Percentiles rank a stretch among this genome's conserved stretches.
Evolutionary conservation across 2,113 vertebrate genomes (phyloP).

Genomic region (Nycticryphes semicollaris): DNA sequence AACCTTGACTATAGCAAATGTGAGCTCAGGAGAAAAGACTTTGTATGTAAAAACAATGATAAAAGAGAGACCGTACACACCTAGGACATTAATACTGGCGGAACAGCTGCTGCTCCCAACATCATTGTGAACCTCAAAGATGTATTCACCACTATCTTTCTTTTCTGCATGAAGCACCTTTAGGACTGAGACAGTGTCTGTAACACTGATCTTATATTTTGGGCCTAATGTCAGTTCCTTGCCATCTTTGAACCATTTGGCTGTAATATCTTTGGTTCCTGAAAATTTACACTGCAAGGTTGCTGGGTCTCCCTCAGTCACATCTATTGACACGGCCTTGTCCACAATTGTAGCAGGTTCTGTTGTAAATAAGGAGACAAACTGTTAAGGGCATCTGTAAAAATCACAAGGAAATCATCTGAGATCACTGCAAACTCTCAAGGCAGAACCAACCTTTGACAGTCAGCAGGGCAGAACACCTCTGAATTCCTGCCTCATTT

Average conservation of each 20-base stretch:
- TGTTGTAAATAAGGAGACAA: slow-evolving; percentile 74
- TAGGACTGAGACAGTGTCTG: slow-evolving; percentile 87
- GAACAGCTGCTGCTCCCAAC: slow-evolving; percentile 89
- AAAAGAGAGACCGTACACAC: slow-evolving; percentile 78
- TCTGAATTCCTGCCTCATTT: slow-evolving; percentile 95
- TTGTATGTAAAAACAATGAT: background rate
- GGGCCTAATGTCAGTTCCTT: slow-evolving; percentile 85
- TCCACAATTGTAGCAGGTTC: slow-evolving; percentile 93
- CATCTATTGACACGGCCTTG: slow-evolving; percentile 91
- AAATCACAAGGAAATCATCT: background rate
- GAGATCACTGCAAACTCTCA: background rate
- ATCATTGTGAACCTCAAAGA: slow-evolving; percentile 93
- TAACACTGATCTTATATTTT: slow-evolving; percentile 89
- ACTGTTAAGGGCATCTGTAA: background rate
- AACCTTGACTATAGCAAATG: background rate
- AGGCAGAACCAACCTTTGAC: slow-evolving; percentile 91
- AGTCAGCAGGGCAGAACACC: slow-evolving; percentile 86
- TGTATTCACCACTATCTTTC: slow-evolving; percentile 88
- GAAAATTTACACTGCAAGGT: slow-evolving; percentile 92
- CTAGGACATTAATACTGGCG: slow-evolving; percentile 87
- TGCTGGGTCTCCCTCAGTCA: slow-evolving; percentile 94
- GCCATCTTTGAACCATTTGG: slow-evolving; percentile 88
- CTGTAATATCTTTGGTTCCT: slow-evolving; percentile 90
- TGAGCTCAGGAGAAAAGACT: background rate
- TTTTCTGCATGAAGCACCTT: slow-evolving; percentile 90